These are phyloP conservation scores for Dendrolimus pini DNA, from an alignment of 2,888 invertebrate species.

Conservation along the genomic window DNA sequence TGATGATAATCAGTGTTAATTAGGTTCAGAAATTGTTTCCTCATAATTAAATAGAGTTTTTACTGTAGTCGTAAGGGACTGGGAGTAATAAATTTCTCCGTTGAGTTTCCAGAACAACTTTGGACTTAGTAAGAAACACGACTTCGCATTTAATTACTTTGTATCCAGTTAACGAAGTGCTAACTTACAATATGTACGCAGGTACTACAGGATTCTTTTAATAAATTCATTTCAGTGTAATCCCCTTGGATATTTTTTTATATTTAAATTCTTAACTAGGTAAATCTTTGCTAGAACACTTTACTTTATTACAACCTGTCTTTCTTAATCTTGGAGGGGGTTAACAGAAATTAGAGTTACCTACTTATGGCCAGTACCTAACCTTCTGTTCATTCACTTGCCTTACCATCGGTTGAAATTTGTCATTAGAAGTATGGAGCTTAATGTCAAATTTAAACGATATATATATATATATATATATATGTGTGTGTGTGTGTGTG, in stretches of 20 bases:
- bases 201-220: constrained; percentile 23
- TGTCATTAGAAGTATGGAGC: no score
- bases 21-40: constrained; percentile 19
- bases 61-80: constrained; percentile 27
- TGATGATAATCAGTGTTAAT: background rate
- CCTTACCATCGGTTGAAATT: no score
- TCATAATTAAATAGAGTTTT: constrained; percentile 42
- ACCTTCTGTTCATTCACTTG: no score
- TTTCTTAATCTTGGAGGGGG: no score
- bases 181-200: constrained; percentile 48
- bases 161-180: constrained; percentile 56
- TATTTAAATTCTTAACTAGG: no score
- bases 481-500: no score
- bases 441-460: no score
- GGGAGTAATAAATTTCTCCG: constrained; percentile 43
- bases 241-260: background rate
- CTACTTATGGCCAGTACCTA: no score
- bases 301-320: no score
- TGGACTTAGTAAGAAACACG: constrained; percentile 38
- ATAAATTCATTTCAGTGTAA: constrained; percentile 24
- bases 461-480: no score
- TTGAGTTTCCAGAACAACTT: constrained; percentile 27
- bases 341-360: no score
- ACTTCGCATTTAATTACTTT: constrained; percentile 57
- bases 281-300: no score